Evolutionary conservation across 2,797 vertebrate genomes (phyloP), one percentile per base, ranked within the genome.

Genomic region (Trachops cirrhosus): DNA sequence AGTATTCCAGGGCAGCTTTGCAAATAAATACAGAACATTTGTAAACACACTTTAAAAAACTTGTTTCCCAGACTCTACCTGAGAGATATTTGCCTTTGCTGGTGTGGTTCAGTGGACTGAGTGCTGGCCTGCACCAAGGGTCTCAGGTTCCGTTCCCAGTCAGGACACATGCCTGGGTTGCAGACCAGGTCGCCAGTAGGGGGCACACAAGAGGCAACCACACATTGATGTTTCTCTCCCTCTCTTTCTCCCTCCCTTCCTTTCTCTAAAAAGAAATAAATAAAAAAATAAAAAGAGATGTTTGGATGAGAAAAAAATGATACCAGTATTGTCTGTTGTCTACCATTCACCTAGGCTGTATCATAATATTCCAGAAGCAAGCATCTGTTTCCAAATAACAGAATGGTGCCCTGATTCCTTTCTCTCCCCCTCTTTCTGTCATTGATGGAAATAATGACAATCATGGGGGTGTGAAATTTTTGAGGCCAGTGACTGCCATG

Each of bases 1-100:
- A 92, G n/a, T 41, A 24, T 91, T 89, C 21, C 37, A 82, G 79
- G 37, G 29, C 19, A 88, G 26, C 32, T 86, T 92, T 92, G 59
- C 71, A 91, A 93, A 91, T 91, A 94, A 70, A 91, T 91, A 92
- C 5, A 75, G 22, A 90, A 78, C 62, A 95, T 75, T 88, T 94
- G 48, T 57, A 91, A 82, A 62, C 54, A 82, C 5, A 37, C 18
- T 93, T 70, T 44, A 2, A 41, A 87, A 86, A 80, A 79, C 8
- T 8, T 16, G 2, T 77, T 95, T 91, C 41, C 34, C 12, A 94
- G 71, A 57, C 3, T 62, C 73, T 24, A 50, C 26, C 90, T 84
- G 88, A 93, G 39, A 73, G 50, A 29, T 57, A 86, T 57, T 57
- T 2, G 14, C 24, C 57, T 18, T 59, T 9, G 24, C 24, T 59